These are phyloP conservation scores for Eilema sororculum DNA, from an alignment of 2,888 invertebrate genomes.

Conservation along the genomic window DNA sequence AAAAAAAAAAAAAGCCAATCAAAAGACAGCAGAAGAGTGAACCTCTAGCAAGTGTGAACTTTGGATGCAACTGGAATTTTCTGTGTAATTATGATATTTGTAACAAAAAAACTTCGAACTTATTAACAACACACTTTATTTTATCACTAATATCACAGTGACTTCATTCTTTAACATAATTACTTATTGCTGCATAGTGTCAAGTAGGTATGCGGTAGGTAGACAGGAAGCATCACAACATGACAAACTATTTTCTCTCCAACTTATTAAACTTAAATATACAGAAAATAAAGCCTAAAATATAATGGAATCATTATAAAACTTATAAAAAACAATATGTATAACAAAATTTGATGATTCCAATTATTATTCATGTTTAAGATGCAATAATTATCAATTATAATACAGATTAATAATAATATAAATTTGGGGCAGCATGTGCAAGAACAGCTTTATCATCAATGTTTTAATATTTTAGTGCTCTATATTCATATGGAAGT, in stretches of 20 bases:
- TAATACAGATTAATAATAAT: too few relatives aligned
- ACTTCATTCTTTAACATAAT: not conserved
- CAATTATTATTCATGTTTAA: not conserved
- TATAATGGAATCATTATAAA: not conserved
- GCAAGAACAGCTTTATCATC: not conserved
- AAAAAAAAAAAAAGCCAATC: too few relatives aligned
- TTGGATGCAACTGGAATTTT: too few relatives aligned
- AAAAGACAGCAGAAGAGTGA: too few relatives aligned
- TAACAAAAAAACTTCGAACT: too few relatives aligned
- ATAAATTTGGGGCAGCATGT: not conserved
- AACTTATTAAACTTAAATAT: not conserved
- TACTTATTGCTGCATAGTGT: not conserved
- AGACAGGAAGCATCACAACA: not conserved
- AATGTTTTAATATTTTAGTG: not conserved
- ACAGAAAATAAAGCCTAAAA: not conserved
- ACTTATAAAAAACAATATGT: not conserved
- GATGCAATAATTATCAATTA: not conserved
- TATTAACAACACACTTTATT: not conserved
- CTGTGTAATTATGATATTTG: not conserved
- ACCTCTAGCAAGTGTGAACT: too few relatives aligned
- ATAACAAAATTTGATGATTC: not conserved
- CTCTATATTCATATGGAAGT: not conserved
- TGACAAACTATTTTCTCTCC: not conserved
- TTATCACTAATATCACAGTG: slow-evolving; percentile 42
- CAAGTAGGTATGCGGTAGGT: not conserved